A percentile compares a stretch with the other conserved stretches of the same genome.
Conservation (phyloP, 1,140 invertebrate genomes). For the Hirudo medicinalis region DNA sequence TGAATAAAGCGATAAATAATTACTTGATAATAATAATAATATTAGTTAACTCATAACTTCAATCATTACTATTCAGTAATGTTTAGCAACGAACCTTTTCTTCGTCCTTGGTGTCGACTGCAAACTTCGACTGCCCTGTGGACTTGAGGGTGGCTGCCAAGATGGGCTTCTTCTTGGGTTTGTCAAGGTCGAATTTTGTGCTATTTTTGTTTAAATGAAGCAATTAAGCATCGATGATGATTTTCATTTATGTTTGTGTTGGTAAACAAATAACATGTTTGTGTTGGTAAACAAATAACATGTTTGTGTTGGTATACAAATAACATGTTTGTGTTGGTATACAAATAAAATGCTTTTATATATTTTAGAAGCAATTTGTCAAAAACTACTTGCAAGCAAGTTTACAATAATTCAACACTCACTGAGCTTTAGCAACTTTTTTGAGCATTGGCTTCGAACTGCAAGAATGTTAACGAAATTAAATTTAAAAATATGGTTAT, state of each 20-base stretch:
- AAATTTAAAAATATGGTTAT: neutral
- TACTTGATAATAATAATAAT: neutral
- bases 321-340: no score
- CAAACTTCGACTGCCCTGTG: constrained; percentile 98
- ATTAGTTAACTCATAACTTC: neutral
- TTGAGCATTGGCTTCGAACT: constrained; percentile 19
- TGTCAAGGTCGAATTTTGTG: constrained; percentile 11
- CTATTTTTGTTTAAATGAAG: neutral
- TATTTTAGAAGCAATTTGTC: no score
- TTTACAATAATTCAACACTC: neutral
- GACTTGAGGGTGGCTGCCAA: constrained; percentile 60
- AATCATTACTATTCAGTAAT: no score
- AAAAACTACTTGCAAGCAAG: no score
- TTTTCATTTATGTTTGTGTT: no score
- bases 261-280: no score
- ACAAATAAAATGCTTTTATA: no score
- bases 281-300: no score
- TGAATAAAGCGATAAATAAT: neutral
- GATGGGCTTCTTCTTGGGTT: constrained; percentile 14
- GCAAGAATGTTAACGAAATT: neutral
- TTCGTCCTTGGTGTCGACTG: constrained; percentile 71
- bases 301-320: no score
- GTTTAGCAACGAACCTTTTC: constrained; percentile 51
- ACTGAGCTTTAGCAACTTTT: constrained; percentile 16
- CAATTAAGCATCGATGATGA: no score